Evolutionary conservation across 2,888 invertebrate species (phyloP), one percentile per base, ranked within the genome.

Genomic region (Tipula unca): DNA sequence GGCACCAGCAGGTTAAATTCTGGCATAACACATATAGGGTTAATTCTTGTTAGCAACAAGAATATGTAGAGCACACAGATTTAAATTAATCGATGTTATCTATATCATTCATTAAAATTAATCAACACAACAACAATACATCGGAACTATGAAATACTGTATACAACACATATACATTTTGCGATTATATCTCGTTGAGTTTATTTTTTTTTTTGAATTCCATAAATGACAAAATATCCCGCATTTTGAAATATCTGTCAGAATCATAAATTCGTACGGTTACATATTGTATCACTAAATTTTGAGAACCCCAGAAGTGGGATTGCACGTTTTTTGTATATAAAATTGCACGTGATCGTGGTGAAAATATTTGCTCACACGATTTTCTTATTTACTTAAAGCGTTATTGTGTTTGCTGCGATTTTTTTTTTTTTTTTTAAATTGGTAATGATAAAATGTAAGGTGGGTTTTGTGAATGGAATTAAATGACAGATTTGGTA

Each of bases 401-500:
- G 69, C 69, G 25, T 10, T 69, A 69, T 25, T 69, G 20, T 69
- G 69, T 69, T 69, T 25, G 25, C 13, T 69, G 69, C 69, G 69
- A 48, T 48, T 48, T 48, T 32, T 48, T 48, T 6, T 48, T 69
- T 69, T 69, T 10, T 69, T 69, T 69, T 69, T 69, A 69, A 69
- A 69, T 69, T 69, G 13, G 69, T 69, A 69, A 69, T 69, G 69
- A 69, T 69, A 69, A 69, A 69, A 69, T 69, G 69, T 69, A 69
- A 69, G 69, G 69, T 69, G 69, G 69, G 69, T 69, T 69, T 69
- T 69, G 69, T 69, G 25, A 69, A 69, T 69, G 69, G 69, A 69
- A 69, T 69, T 69, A 69, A 69, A 69, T 69, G 69, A 69, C 69
- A 69, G 69, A 69, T 69, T 69, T 69, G 69, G 69, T 69, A 69